Evolutionary conservation across 1,140 invertebrate genomes (phyloP).

Genomic region (Ridgeia piscesae): DNA sequence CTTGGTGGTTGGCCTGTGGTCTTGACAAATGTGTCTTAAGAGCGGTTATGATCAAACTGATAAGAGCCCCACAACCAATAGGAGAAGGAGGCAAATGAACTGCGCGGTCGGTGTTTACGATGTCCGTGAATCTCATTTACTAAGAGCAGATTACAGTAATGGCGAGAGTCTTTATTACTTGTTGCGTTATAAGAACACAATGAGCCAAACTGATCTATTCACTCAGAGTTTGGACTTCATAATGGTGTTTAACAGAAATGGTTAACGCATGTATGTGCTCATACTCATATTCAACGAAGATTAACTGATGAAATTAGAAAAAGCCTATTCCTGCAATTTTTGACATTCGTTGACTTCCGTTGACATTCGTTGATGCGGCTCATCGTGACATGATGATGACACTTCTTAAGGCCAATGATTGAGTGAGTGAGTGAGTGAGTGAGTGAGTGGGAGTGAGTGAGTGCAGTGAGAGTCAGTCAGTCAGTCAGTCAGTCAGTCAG

Average conservation of each 20-base stretch:
- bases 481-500: too few relatives aligned
- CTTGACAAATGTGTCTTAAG: background rate
- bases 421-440: background rate
- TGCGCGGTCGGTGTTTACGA: background rate
- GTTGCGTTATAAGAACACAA: background rate
- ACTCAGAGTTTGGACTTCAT: background rate
- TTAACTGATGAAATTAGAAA: too few relatives aligned
- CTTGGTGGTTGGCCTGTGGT: too few relatives aligned
- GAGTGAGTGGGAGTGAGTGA: too few relatives aligned
- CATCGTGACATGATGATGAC: too few relatives aligned
- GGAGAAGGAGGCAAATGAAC: background rate
- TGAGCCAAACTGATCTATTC: background rate
- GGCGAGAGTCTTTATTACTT: background rate
- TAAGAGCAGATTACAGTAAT: background rate
- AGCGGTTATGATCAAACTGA: background rate
- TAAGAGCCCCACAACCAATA: background rate
- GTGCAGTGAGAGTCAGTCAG: too few relatives aligned
- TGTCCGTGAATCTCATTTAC: background rate
- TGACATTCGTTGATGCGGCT: too few relatives aligned
- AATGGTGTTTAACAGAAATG: background rate
- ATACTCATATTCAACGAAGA: too few relatives aligned
- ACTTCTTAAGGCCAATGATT: too few relatives aligned
- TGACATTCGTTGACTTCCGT: too few relatives aligned
- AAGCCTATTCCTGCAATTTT: too few relatives aligned
- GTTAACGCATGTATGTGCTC: background rate